phyloP scores from a whole-genome alignment of 2,113 vertebrate genomes.

The Calypte anna region DNA sequence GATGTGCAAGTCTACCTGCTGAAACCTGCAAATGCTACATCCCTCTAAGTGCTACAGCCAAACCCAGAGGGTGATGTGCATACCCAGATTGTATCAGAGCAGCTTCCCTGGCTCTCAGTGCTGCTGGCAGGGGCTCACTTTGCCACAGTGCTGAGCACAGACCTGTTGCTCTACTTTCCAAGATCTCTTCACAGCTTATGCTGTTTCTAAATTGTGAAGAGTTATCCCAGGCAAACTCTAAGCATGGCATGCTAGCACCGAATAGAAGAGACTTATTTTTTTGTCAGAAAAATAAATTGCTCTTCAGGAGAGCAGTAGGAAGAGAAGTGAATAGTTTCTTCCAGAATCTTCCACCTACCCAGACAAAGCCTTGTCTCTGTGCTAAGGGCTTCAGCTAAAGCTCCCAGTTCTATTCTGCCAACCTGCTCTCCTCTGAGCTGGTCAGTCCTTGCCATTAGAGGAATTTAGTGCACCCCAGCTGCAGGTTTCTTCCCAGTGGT shows the following conservation, averaged over 20 bases:
- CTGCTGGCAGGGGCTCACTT: background rate
- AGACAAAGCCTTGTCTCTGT: background rate
- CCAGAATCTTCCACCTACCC: background rate
- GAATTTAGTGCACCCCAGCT: background rate
- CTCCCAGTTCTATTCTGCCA: background rate
- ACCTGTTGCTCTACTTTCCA: background rate
- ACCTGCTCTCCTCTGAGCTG: background rate
- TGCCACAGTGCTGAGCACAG: background rate
- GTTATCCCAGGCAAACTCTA: background rate
- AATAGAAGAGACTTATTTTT: background rate
- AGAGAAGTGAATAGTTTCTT: background rate
- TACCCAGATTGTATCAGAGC: background rate
- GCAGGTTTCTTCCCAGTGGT: background rate
- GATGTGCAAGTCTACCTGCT: background rate
- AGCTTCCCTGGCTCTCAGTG: rapidly evolving
- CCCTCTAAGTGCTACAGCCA: background rate
- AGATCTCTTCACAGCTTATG: background rate
- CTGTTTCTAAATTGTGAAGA: background rate
- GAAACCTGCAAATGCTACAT: background rate
- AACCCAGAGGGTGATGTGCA: background rate
- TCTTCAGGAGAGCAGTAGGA: background rate
- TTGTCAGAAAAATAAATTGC: background rate
- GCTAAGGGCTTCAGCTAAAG: background rate
- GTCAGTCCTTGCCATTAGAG: background rate
- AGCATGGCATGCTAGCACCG: background rate